phyloP scores from a whole-genome alignment of 2,888 invertebrate genomes.

The Strigamia transsilvanica region DNA sequence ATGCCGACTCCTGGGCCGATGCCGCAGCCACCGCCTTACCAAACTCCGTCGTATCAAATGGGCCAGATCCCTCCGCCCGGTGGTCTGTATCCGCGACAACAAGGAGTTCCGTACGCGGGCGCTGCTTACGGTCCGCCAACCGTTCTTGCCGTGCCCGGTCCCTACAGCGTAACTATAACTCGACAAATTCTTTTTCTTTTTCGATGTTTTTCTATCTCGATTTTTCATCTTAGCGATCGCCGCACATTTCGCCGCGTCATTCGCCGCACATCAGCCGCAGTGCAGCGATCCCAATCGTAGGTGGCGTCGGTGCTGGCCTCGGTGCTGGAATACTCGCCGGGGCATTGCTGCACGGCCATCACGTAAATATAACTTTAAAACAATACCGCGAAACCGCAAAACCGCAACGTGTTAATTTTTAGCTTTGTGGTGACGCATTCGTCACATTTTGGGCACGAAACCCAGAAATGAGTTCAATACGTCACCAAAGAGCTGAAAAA shows the following conservation, averaged over 20 bases:
- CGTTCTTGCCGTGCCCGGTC: background rate
- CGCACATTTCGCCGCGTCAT: conserved; percentile 21
- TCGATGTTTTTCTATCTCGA: too few relatives aligned
- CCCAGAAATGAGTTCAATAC: too few relatives aligned
- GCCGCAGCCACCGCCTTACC: background rate
- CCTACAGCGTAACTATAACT: background rate
- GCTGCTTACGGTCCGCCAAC: background rate
- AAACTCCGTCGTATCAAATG: background rate
- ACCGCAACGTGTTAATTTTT: too few relatives aligned
- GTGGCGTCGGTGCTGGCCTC: conserved; percentile 52
- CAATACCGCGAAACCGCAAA: too few relatives aligned
- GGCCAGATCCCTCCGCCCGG: background rate
- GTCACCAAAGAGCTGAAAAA: too few relatives aligned
- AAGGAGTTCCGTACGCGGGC: background rate
- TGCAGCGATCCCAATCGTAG: conserved; percentile 55
- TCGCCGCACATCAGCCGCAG: conserved; percentile 51
- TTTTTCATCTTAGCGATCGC: conserved; percentile 10
- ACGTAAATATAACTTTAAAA: conserved; percentile 7
- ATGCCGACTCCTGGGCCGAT: background rate
- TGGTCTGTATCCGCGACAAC: background rate
- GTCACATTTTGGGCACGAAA: too few relatives aligned
- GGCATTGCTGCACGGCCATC: conserved; percentile 36
- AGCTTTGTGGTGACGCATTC: too few relatives aligned
- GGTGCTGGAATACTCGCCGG: conserved; percentile 54
- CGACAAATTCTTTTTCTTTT: background rate